phyloP scores from a whole-genome alignment of 1,140 invertebrate genomes.

The Micrasema minimum region DNA sequence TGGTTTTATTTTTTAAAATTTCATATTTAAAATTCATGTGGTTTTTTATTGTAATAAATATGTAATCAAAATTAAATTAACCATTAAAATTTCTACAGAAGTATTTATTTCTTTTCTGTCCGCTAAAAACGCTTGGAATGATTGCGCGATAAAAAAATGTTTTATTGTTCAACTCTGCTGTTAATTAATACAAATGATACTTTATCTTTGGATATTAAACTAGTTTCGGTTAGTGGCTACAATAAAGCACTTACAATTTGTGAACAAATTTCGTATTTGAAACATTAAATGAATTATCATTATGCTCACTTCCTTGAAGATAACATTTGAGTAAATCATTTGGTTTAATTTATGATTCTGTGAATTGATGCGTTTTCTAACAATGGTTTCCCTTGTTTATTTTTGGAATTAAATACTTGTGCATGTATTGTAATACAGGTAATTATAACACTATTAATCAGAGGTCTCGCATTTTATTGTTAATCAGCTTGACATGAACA shows the following conservation, averaged over 20 bases:
- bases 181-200: slow-evolving; percentile 23
- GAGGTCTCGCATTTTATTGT: no score
- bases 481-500: no score
- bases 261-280: slow-evolving; percentile 19
- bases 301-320: slow-evolving; percentile 10
- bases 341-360: slow-evolving; percentile 10
- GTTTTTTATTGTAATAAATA: no score
- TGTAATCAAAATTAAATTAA: no score
- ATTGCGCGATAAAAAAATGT: not conserved
- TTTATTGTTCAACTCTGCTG: not conserved
- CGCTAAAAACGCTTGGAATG: not conserved
- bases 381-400: not conserved
- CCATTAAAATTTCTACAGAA: no score
- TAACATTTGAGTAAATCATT: slow-evolving; percentile 17
- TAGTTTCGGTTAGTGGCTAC: slow-evolving; percentile 19
- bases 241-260: slow-evolving; percentile 13
- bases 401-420: no score
- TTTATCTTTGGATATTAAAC: slow-evolving; percentile 11
- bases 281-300: slow-evolving; percentile 5
- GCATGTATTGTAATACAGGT: no score
- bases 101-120: not conserved
- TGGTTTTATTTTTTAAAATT: no score
- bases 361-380: slow-evolving; percentile 9
- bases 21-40: no score
- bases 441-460: no score